Evolutionary conservation across 2,113 vertebrate genomes (phyloP).

Genomic region (Candoia aspera): DNA sequence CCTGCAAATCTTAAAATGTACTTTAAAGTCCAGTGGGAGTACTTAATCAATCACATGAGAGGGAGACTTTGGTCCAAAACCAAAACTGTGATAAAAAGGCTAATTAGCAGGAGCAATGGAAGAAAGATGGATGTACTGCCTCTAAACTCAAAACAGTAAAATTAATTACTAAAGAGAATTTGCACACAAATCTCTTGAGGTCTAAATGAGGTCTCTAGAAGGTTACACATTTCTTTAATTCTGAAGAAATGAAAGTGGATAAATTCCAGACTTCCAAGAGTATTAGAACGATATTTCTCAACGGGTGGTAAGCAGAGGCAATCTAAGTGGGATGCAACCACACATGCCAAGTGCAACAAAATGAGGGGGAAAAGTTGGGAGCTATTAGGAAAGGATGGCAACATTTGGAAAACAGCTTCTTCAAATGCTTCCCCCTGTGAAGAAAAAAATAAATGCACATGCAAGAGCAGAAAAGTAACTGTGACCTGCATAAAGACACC

Average conservation of each 20-base stretch:
- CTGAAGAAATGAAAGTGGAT: conserved; percentile 23
- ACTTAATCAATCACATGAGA: conserved; percentile 26
- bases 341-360: background rate
- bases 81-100: conserved; percentile 16
- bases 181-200: conserved; percentile 18
- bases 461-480: background rate
- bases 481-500: background rate
- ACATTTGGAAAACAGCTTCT: background rate
- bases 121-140: conserved; percentile 23
- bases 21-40: conserved; percentile 11
- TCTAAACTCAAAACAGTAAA: conserved; percentile 13
- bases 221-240: background rate
- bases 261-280: conserved; percentile 11
- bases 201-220: conserved; percentile 16
- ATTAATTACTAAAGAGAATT: conserved; percentile 31
- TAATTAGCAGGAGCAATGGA: conserved; percentile 32
- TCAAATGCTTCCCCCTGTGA: background rate
- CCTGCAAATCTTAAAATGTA: conserved; percentile 5
- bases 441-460: background rate
- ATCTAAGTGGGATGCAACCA: background rate
- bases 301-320: background rate
- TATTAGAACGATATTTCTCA: background rate
- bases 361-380: background rate
- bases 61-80: conserved; percentile 15
- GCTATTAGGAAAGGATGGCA: background rate